Conservation (phyloP, 2,113 vertebrate species). For the Antennarius striatus region DNA sequence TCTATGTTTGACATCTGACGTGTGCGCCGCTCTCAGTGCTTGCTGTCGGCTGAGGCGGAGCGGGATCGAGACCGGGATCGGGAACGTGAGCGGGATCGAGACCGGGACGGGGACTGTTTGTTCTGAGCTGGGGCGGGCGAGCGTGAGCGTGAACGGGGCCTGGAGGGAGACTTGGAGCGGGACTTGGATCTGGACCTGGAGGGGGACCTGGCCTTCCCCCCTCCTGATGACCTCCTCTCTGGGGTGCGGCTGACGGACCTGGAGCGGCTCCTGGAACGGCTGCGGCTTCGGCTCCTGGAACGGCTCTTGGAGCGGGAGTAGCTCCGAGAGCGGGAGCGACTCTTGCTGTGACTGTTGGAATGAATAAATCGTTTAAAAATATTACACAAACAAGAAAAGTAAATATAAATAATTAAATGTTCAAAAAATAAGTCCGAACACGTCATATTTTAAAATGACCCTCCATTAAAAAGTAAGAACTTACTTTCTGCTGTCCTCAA, state of each 20-base stretch:
- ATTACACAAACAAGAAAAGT: no score
- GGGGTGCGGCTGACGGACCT: slow-evolving; percentile 78
- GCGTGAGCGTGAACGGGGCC: slow-evolving; percentile 55
- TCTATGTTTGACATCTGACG: slow-evolving; percentile 26
- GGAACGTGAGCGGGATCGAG: slow-evolving; percentile 56
- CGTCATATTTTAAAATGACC: no score
- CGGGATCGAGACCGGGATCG: slow-evolving; percentile 53
- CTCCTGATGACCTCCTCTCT: slow-evolving; percentile 72
- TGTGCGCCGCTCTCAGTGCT: slow-evolving; percentile 66
- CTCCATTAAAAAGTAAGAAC: background rate
- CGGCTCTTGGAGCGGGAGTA: slow-evolving; percentile 78
- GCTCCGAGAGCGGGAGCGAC: slow-evolving; percentile 79
- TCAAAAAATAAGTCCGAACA: no score
- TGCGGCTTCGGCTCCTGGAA: slow-evolving; percentile 73
- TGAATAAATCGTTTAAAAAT: no score
- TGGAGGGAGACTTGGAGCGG: slow-evolving; percentile 31
- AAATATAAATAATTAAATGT: no score
- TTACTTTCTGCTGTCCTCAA: slow-evolving; percentile 89
- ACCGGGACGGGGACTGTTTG: slow-evolving; percentile 41
- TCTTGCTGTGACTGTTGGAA: slow-evolving; percentile 69
- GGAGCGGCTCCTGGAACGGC: slow-evolving; percentile 64
- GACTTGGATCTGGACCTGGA: slow-evolving; percentile 49
- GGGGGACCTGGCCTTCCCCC: slow-evolving; percentile 54
- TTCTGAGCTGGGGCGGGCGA: slow-evolving; percentile 15
- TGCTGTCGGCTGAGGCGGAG: slow-evolving; percentile 76